Conservation (phyloP, 2,888 invertebrate species). For the Chloroclystis v-ata region DNA sequence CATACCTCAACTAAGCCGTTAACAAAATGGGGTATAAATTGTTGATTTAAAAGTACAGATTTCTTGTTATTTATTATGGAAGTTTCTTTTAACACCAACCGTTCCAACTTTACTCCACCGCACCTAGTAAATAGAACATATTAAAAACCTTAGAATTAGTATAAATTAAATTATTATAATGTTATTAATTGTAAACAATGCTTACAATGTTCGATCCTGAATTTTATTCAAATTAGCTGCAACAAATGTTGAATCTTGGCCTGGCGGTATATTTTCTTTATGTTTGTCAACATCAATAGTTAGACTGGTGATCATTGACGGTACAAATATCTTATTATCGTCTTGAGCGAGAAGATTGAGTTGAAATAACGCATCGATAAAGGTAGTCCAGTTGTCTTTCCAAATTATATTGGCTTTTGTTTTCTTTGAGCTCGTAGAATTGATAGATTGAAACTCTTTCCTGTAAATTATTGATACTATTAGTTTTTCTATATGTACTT, state of each 20-base stretch:
- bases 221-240: slow-evolving; percentile 25
- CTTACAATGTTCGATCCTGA: slow-evolving; percentile 31
- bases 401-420: slow-evolving; percentile 34
- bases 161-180: too few relatives aligned
- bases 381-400: slow-evolving; percentile 37
- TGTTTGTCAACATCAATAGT: slow-evolving; percentile 32
- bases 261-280: neutral
- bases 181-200: too few relatives aligned
- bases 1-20: slow-evolving; percentile 34
- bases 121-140: slow-evolving; percentile 29
- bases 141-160: neutral
- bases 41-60: slow-evolving; percentile 29
- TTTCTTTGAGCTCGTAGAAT: slow-evolving; percentile 27
- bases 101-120: slow-evolving; percentile 35
- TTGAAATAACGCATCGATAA: slow-evolving; percentile 39
- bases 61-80: slow-evolving; percentile 26
- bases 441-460: slow-evolving; percentile 35
- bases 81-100: slow-evolving; percentile 31
- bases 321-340: slow-evolving; percentile 32
- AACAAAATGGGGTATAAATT: slow-evolving; percentile 36
- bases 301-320: slow-evolving; percentile 31
- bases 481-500: too few relatives aligned
- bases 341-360: slow-evolving; percentile 32
- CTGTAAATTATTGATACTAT: slow-evolving; percentile 30
- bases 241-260: slow-evolving; percentile 19